phyloP scores from a whole-genome alignment of 2,113 vertebrate species.

The Microcebus tavaratra region DNA sequence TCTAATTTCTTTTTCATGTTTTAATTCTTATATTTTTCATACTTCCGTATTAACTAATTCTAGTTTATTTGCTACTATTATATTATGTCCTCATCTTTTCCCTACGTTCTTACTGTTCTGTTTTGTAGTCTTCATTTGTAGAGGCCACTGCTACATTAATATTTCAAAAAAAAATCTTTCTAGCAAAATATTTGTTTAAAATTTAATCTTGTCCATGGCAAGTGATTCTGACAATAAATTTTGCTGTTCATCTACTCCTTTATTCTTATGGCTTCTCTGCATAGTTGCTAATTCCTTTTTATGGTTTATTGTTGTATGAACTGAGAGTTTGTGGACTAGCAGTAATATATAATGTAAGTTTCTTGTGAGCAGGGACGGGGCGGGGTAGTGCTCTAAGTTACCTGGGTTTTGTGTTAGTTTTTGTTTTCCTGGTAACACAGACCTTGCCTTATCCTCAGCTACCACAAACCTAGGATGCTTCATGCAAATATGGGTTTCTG shows the following conservation, averaged over 20 bases:
- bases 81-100: background rate
- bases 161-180: background rate
- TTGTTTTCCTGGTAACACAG: background rate
- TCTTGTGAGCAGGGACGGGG: background rate
- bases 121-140: background rate
- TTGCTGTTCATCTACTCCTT: background rate
- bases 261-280: slow-evolving; percentile 3
- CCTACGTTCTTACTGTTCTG: background rate
- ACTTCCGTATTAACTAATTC: background rate
- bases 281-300: background rate
- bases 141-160: background rate
- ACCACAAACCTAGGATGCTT: background rate
- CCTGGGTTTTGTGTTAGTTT: background rate
- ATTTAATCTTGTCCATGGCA: background rate
- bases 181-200: background rate
- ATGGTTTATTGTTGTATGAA: background rate
- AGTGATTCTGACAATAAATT: background rate
- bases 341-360: background rate
- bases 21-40: background rate
- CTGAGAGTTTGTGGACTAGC: background rate
- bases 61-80: background rate
- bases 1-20: background rate
- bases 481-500: background rate
- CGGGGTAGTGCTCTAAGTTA: background rate
- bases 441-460: background rate